Conservation (phyloP, 1,140 invertebrate species). For the Coelopa frigida region DNA sequence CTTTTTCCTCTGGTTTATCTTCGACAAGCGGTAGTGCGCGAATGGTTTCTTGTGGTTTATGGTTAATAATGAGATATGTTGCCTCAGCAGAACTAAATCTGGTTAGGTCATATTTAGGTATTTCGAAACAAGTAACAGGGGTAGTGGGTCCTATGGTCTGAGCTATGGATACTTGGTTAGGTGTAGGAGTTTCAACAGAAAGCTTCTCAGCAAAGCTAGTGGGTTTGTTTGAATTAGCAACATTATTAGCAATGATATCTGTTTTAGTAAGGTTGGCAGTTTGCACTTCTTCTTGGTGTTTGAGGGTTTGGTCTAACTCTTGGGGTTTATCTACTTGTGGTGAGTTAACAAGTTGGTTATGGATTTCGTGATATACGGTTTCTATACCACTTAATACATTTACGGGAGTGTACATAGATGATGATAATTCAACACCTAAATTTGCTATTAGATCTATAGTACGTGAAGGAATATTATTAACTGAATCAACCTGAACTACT, state of each 20-base stretch:
- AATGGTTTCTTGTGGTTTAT: slow-evolving; percentile 2
- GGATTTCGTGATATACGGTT: too few relatives aligned
- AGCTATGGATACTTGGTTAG: background rate
- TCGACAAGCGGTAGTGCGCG: too few relatives aligned
- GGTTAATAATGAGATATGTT: slow-evolving; percentile 1
- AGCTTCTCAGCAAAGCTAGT: background rate
- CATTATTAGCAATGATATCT: background rate
- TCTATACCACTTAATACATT: too few relatives aligned
- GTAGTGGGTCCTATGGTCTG: background rate
- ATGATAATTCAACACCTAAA: too few relatives aligned
- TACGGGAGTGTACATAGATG: too few relatives aligned
- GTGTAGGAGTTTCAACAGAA: background rate
- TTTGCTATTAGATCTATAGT: too few relatives aligned
- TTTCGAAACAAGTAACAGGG: slow-evolving; percentile 9
- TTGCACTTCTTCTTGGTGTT: slow-evolving; percentile 10
- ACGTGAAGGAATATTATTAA: too few relatives aligned
- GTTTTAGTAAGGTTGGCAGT: slow-evolving; percentile 1
- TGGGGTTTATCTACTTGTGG: background rate
- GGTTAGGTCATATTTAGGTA: slow-evolving; percentile 8
- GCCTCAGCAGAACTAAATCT: slow-evolving; percentile 5
- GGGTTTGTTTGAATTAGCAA: slow-evolving; percentile 9
- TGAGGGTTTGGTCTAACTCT: too few relatives aligned
- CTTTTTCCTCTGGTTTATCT: background rate
- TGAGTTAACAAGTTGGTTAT: too few relatives aligned
- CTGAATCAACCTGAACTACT: too few relatives aligned